Conservation (phyloP, 2,888 invertebrate species). For the Lithophane semibrunnea region DNA sequence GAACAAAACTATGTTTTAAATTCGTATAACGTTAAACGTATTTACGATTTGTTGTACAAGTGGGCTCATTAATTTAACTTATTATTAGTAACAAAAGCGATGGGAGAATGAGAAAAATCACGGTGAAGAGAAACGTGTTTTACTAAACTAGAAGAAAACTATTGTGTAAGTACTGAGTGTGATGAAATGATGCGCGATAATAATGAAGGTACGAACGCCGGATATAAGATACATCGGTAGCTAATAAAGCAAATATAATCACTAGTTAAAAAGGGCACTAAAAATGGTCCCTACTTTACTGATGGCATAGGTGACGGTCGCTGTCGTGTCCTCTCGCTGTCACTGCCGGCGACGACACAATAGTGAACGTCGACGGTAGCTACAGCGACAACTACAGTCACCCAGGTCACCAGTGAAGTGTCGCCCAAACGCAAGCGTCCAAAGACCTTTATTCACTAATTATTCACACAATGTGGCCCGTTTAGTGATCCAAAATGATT, state of each 20-base stretch:
- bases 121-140: neutral
- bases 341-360: neutral
- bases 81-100: constrained; percentile 29
- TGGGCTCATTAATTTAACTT: constrained; percentile 1
- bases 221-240: constrained; percentile 12
- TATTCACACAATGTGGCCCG: neutral
- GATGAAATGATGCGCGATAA: constrained; percentile 12
- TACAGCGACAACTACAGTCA: neutral
- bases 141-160: constrained; percentile 18
- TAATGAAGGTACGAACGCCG: constrained; percentile 23
- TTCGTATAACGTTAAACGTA: neutral
- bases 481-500: neutral
- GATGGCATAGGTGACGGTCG: neutral
- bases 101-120: constrained; percentile 10
- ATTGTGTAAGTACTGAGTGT: constrained; percentile 1
- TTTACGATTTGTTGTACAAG: neutral
- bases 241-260: constrained; percentile 44
- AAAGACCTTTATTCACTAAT: constrained; percentile 10
- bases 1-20: neutral
- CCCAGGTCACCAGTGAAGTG: constrained; percentile 12
- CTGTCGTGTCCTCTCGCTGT: neutral
- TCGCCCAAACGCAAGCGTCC: constrained; percentile 24
- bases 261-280: constrained; percentile 41
- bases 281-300: constrained; percentile 21
- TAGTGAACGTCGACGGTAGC: neutral